Evolutionary conservation across 2,113 vertebrate species (phyloP), one percentile per base, ranked within the genome.

Genomic region (Sebastes fasciatus): DNA sequence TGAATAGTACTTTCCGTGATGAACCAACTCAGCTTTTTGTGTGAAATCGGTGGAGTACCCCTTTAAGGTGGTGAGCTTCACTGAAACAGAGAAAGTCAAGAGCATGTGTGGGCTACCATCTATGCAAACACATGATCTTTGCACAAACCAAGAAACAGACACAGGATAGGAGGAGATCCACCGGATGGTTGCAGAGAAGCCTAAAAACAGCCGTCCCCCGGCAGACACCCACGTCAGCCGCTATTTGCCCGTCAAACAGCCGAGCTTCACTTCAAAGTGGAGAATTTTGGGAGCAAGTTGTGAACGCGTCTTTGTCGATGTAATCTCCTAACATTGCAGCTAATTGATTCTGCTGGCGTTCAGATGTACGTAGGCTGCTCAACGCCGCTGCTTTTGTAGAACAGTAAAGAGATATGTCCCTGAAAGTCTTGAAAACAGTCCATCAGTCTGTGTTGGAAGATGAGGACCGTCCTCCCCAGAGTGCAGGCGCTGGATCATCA

Each of bases 301-400:
- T 76, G 76, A 85, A 80, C 21, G 1, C 40, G 63, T 79, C 86
- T 89, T 82, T 90, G 74, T 85, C 72, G 68, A 43, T 79, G 55
- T 77, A 86, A 90, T 88, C 80, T 86, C 60, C 60, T 54, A 74
- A 82, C 82, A 70, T 52, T 80, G 26, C 48, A 13, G 76, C 67
- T 91, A 89, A 93, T 91, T 87, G 82, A 89, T 80, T 92, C 72
- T 83, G 85, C 48, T n/a, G 60, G 66, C 55, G 64, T 75, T 86
- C 72, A 62, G 78, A 89, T 85, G 68, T 57, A 72, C 51, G 49
- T 57, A 61, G 79, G 63, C 83, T 52, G 49, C 71, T 80, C 60
- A 65, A 64, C 16, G 21, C 34, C 17, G 6, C 63, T 60, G 46
- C 2, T 42, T 80, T 86, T 74, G 64, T 51, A 79, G 66, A 79